phyloP scores from a whole-genome alignment of 2,888 invertebrate genomes.

The Hydrotaea cyrtoneurina region DNA sequence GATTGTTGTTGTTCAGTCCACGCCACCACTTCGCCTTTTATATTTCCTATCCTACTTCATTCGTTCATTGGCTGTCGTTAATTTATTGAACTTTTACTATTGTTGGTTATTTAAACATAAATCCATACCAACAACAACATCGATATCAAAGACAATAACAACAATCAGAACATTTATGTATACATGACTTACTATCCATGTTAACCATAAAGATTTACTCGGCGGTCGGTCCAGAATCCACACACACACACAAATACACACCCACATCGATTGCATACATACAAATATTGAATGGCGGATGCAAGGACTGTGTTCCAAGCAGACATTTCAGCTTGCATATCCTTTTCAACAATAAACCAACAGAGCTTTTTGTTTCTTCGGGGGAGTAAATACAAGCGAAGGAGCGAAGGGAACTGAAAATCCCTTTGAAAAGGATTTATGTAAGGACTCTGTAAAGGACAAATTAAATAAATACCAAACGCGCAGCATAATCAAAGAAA shows the following conservation, averaged over 20 bases:
- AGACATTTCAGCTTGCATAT: not conserved
- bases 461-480: not conserved
- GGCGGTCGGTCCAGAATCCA: slow-evolving; percentile 30
- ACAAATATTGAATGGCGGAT: not conserved
- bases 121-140: slow-evolving; percentile 13
- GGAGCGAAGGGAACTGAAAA: not conserved
- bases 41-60: too few species aligned
- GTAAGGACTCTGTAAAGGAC: slow-evolving; percentile 25
- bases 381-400: not conserved
- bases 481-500: not conserved
- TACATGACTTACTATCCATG: slow-evolving; percentile 56
- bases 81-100: slow-evolving; percentile 60
- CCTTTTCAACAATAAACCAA: slow-evolving; percentile 20
- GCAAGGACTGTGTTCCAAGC: not conserved
- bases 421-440: slow-evolving; percentile 15
- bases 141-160: not conserved
- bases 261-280: not conserved
- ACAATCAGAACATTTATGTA: slow-evolving; percentile 35
- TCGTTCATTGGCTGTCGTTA: slow-evolving; percentile 34
- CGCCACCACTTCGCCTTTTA: too few species aligned
- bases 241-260: not conserved
- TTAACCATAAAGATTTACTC: slow-evolving; percentile 52
- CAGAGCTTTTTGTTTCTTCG: not conserved
- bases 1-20: too few species aligned
- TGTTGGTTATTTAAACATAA: slow-evolving; percentile 35